These are phyloP conservation scores for Sparus aurata DNA, from an alignment of 2,797 vertebrate genomes.

Conservation along the genomic window DNA sequence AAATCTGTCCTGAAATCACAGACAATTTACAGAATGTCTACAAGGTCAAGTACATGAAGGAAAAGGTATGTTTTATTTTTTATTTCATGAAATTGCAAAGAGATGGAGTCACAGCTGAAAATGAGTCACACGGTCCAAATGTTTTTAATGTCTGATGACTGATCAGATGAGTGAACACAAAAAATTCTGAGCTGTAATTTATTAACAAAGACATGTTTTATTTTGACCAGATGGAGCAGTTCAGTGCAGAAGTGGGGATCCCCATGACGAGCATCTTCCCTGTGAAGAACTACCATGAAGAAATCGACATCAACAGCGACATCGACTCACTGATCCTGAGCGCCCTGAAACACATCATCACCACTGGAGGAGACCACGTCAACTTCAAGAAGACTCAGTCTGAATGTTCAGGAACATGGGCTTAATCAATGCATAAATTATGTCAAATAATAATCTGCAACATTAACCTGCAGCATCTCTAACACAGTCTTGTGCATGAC, in stretches of 20 bases:
- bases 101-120: no score
- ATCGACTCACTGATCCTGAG: conserved; percentile 3
- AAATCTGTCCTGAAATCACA: neutral
- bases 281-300: conserved; percentile 24
- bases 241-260: neutral
- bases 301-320: neutral
- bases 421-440: neutral
- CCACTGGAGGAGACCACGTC: neutral
- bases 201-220: neutral
- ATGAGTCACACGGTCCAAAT: no score
- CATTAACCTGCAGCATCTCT: no score
- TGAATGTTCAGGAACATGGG: neutral
- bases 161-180: no score
- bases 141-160: no score
- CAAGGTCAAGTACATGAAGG: neutral
- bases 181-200: neutral
- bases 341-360: neutral
- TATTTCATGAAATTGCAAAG: no score
- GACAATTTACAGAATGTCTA: neutral
- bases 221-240: conserved; percentile 14
- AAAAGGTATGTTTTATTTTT: neutral
- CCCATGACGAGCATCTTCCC: conserved; percentile 19
- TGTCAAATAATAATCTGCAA: no score
- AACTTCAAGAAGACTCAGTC: neutral
- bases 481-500: no score